A percentile compares a stretch with the other conserved stretches of the same genome.
Evolutionary conservation across 2,888 invertebrate genomes (phyloP).

Genomic region (Drosophila stalkeri): DNA sequence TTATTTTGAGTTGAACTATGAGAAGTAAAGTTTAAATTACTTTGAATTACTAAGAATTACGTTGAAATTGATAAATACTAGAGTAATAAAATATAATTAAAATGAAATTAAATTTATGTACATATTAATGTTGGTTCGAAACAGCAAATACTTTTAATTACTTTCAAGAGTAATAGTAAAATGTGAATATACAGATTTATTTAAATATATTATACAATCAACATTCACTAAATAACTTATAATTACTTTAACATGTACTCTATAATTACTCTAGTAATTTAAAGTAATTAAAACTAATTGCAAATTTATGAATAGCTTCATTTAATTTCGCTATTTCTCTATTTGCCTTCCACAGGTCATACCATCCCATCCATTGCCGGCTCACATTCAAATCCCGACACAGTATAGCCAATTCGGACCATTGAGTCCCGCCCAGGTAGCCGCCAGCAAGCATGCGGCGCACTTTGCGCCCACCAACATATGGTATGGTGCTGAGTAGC

Average conservation of each 20-base stretch:
- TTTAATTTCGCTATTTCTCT: too few species aligned
- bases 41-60: neutral
- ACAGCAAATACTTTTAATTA: too few species aligned
- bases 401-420: constrained; percentile 87
- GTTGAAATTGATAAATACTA: neutral
- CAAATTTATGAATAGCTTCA: too few species aligned
- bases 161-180: too few species aligned
- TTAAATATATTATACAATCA: too few species aligned
- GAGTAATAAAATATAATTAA: neutral
- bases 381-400: constrained; percentile 92
- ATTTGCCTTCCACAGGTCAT: constrained; percentile 84
- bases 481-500: constrained; percentile 85
- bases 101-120: neutral
- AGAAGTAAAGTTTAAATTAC: too few species aligned
- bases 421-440: constrained; percentile 85
- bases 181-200: too few species aligned
- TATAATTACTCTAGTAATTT: too few species aligned
- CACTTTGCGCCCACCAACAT: constrained; percentile 85
- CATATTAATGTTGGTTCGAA: too few species aligned
- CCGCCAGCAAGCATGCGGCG: constrained; percentile 85
- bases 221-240: neutral
- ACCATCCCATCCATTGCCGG: constrained; percentile 91
- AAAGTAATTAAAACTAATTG: too few species aligned
- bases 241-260: neutral
- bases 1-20: neutral